Evolutionary conservation across 2,888 invertebrate genomes (phyloP).

Genomic region (Xanthia togata): DNA sequence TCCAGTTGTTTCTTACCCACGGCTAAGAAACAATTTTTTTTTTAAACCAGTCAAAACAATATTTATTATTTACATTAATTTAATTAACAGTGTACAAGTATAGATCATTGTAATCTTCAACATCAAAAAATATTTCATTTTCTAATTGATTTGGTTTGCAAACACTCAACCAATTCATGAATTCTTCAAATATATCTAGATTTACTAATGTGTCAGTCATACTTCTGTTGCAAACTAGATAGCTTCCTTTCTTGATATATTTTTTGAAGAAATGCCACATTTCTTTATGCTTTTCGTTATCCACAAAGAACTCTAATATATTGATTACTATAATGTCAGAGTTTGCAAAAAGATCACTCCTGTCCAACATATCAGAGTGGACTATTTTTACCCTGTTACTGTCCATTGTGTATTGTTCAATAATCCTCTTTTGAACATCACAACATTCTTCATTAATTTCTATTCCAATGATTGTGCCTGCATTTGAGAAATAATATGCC

Average conservation of each 20-base stretch:
- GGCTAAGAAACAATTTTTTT: no score
- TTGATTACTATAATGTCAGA: conserved; percentile 93
- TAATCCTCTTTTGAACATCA: conserved; percentile 90
- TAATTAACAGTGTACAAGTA: conserved; percentile 87
- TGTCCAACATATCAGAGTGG: conserved; percentile 90
- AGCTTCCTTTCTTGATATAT: conserved; percentile 88
- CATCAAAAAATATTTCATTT: conserved; percentile 85
- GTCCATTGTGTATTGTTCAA: conserved; percentile 88
- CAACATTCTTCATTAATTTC: conserved; percentile 93
- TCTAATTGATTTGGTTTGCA: conserved; percentile 84
- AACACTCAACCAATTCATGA: conserved; percentile 86
- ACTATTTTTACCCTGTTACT: conserved; percentile 88
- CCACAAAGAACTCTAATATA: conserved; percentile 93
- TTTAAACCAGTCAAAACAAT: not conserved
- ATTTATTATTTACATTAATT: conserved; percentile 62
- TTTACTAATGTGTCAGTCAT: conserved; percentile 88
- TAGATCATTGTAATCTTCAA: conserved; percentile 83
- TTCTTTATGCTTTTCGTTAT: conserved; percentile 89
- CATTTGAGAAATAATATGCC: conserved; percentile 91
- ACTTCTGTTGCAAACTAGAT: conserved; percentile 91
- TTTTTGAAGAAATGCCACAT: conserved; percentile 91
- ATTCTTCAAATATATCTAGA: conserved; percentile 86
- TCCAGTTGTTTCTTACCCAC: no score
- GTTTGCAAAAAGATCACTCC: conserved; percentile 87
- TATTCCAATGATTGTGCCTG: conserved; percentile 91